Conservation (phyloP, 2,797 vertebrate genomes). For the Chloroceryle inda region DNA sequence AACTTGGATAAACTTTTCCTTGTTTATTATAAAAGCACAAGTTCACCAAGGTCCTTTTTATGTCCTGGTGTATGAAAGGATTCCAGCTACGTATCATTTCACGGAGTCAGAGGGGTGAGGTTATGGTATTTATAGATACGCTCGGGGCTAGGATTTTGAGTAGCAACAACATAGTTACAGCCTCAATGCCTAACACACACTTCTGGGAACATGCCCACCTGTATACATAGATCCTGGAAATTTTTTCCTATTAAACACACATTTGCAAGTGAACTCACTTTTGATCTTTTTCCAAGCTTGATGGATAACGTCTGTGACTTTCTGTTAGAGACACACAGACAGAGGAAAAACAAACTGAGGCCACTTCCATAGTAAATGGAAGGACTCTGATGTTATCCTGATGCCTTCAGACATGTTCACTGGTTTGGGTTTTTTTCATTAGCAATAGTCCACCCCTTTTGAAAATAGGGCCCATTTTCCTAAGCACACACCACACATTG, state of each 20-base stretch:
- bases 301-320: neutral
- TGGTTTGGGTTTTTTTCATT: neutral
- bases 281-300: neutral
- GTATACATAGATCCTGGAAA: neutral
- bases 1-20: constrained; percentile 15
- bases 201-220: neutral
- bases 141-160: constrained; percentile 13
- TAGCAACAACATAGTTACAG: neutral
- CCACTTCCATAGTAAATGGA: neutral
- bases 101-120: neutral
- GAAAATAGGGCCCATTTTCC: neutral
- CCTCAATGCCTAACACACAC: neutral
- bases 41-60: constrained; percentile 19
- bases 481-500: neutral
- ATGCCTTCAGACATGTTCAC: neutral
- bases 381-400: neutral
- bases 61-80: neutral
- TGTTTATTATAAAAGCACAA: constrained; percentile 48
- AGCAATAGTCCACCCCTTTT: neutral
- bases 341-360: neutral
- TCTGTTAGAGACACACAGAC: neutral
- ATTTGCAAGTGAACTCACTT: neutral
- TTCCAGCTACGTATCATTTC: neutral
- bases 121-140: neutral
- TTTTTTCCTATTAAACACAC: neutral